Conservation (phyloP, 1,140 invertebrate species). For the Solenopsis invicta region DNA sequence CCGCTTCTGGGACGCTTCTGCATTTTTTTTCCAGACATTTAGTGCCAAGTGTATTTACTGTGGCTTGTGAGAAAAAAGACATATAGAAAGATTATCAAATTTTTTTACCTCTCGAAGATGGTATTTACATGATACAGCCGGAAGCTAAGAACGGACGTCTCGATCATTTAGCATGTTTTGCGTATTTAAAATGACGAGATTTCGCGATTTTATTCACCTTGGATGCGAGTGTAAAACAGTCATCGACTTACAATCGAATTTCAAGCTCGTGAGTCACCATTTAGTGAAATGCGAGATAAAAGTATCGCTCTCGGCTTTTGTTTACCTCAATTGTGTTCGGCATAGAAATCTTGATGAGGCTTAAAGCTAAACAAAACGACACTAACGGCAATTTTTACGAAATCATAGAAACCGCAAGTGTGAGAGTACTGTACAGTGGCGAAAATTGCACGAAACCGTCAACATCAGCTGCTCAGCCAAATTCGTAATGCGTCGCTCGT, state of each 20-base stretch:
- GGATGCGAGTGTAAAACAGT: slow-evolving; percentile 11
- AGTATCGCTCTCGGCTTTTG: slow-evolving; percentile 18
- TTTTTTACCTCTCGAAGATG: not conserved
- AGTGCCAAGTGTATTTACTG: slow-evolving; percentile 14
- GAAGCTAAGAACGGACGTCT: not conserved
- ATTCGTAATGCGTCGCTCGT: not conserved
- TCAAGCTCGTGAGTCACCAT: slow-evolving; percentile 30
- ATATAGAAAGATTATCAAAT: not conserved
- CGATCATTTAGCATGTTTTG: not conserved
- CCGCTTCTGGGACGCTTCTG: too few species aligned
- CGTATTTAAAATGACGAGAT: not conserved
- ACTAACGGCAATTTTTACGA: not conserved
- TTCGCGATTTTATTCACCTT: slow-evolving; percentile 16
- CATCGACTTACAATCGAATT: slow-evolving; percentile 29
- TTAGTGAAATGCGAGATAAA: slow-evolving; percentile 39
- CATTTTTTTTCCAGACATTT: slow-evolving; percentile 22
- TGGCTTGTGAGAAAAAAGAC: not conserved
- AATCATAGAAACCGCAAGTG: not conserved
- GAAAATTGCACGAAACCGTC: slow-evolving; percentile 19
- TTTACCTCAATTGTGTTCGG: slow-evolving; percentile 11
- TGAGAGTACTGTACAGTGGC: not conserved
- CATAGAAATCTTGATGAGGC: slow-evolving; percentile 22
- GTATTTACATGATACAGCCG: not conserved
- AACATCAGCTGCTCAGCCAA: slow-evolving; percentile 14
- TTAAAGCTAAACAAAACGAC: not conserved